Conservation (phyloP, 2,888 invertebrate species). For the Eretmocerus hayati region DNA sequence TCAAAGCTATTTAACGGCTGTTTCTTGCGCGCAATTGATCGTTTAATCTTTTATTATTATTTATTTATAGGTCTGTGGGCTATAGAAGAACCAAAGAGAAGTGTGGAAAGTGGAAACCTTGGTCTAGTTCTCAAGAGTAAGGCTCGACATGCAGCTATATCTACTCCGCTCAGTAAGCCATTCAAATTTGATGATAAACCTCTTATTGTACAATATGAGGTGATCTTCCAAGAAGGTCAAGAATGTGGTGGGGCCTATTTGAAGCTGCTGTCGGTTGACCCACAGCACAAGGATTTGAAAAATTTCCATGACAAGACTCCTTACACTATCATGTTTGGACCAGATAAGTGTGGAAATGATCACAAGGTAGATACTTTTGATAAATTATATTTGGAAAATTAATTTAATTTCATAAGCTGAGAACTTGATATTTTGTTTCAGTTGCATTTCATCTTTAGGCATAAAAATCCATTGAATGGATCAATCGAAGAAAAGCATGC, state of each 20-base stretch:
- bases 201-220: constrained; percentile 88
- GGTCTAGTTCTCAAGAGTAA: constrained; percentile 88
- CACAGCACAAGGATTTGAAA: constrained; percentile 63
- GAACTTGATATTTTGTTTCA: constrained; percentile 33
- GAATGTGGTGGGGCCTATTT: constrained; percentile 98
- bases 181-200: constrained; percentile 81
- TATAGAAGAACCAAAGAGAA: constrained; percentile 69
- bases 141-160: constrained; percentile 93
- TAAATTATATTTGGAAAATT: too few species aligned
- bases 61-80: constrained; percentile 53
- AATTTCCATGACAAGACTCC: constrained; percentile 92
- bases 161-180: constrained; percentile 67
- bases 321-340: constrained; percentile 99
- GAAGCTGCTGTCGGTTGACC: constrained; percentile 76
- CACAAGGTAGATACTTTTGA: constrained; percentile 73
- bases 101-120: constrained; percentile 73
- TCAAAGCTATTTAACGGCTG: too few species aligned
- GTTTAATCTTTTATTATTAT: too few species aligned
- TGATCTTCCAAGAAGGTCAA: constrained; percentile 89
- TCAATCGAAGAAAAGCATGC: constrained; percentile 91
- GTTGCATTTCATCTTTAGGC: constrained; percentile 84
- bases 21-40: too few species aligned
- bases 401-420: too few species aligned
- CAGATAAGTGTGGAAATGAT: constrained; percentile 97
- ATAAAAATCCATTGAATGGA: constrained; percentile 88